phyloP scores from a whole-genome alignment of 2,797 vertebrate species.

The Coranthus polyacanthus region DNA sequence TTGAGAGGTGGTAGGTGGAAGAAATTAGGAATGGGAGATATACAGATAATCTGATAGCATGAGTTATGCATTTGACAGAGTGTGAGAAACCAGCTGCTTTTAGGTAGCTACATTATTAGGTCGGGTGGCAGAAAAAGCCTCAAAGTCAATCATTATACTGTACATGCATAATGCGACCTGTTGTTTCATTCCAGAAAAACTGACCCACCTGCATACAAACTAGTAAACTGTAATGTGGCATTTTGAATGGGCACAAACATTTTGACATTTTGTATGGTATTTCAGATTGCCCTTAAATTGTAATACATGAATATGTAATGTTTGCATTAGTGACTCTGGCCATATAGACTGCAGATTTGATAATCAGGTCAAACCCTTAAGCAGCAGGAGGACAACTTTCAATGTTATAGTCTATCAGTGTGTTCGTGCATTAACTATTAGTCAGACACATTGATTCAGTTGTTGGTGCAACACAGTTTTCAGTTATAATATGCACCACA shows the following conservation, averaged over 20 bases:
- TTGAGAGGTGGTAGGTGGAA: slow-evolving; percentile 49
- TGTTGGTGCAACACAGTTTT: too few relatives aligned
- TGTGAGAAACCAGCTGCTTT: slow-evolving; percentile 63
- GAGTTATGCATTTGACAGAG: slow-evolving; percentile 70
- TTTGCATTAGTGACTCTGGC: background rate
- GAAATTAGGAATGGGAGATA: slow-evolving; percentile 64
- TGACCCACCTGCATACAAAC: background rate
- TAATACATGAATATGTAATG: background rate
- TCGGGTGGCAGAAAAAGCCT: slow-evolving; percentile 50
- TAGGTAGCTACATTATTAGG: slow-evolving; percentile 33
- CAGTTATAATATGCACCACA: too few relatives aligned
- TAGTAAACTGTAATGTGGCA: background rate
- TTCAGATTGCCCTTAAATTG: background rate
- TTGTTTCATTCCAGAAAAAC: slow-evolving; percentile 22
- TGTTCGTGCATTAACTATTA: too few relatives aligned
- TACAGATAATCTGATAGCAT: slow-evolving; percentile 67
- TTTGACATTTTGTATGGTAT: background rate
- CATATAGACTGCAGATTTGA: background rate
- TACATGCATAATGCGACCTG: slow-evolving; percentile 30
- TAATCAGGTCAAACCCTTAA: background rate
- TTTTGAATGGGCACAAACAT: background rate
- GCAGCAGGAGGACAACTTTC: too few relatives aligned
- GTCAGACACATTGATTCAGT: too few relatives aligned
- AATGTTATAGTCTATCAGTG: too few relatives aligned
- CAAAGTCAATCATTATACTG: slow-evolving; percentile 63